Conservation (phyloP, 1,140 invertebrate genomes). For the Drosophila novamexicana region DNA sequence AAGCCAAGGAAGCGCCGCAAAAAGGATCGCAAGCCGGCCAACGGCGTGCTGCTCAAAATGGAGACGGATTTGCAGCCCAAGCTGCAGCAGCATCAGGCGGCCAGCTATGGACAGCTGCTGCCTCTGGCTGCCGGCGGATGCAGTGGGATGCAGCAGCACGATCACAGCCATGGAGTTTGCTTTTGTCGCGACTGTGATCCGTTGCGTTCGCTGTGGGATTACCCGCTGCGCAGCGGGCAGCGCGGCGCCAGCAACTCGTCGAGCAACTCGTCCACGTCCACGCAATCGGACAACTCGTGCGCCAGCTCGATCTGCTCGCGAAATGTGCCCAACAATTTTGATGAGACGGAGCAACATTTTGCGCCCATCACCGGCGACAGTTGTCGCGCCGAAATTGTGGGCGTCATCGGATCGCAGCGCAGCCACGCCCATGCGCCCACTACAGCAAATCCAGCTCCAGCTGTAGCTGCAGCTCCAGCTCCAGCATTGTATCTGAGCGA, state of each 20-base stretch:
- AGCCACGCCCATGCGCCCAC: slow-evolving; percentile 44
- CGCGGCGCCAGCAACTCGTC: slow-evolving; percentile 40
- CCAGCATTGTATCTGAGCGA: slow-evolving; percentile 65
- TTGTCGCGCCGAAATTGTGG: slow-evolving; percentile 78
- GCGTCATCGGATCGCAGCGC: slow-evolving; percentile 82
- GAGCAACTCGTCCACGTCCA: slow-evolving; percentile 61
- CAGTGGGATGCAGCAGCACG: slow-evolving; percentile 55
- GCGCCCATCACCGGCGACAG: slow-evolving; percentile 68
- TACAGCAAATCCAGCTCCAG: not conserved
- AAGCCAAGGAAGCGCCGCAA: slow-evolving; percentile 95
- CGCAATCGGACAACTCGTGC: slow-evolving; percentile 67
- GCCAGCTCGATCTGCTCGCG: slow-evolving; percentile 69
- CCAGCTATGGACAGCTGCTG: slow-evolving; percentile 15
- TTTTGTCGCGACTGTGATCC: slow-evolving; percentile 93
- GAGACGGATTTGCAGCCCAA: slow-evolving; percentile 63
- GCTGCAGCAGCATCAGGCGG: slow-evolving; percentile 14
- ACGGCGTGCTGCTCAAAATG: slow-evolving; percentile 71
- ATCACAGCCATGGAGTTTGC: slow-evolving; percentile 85
- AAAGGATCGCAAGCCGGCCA: slow-evolving; percentile 90
- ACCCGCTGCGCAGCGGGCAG: slow-evolving; percentile 68
- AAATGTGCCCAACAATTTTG: slow-evolving; percentile 23
- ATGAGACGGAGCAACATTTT: slow-evolving; percentile 65
- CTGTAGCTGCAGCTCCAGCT: not conserved
- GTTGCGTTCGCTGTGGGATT: slow-evolving; percentile 90
- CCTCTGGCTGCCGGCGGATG: not conserved